These are phyloP conservation scores for Aelia acuminata DNA, from an alignment of 2,888 invertebrate species.

Conservation along the genomic window DNA sequence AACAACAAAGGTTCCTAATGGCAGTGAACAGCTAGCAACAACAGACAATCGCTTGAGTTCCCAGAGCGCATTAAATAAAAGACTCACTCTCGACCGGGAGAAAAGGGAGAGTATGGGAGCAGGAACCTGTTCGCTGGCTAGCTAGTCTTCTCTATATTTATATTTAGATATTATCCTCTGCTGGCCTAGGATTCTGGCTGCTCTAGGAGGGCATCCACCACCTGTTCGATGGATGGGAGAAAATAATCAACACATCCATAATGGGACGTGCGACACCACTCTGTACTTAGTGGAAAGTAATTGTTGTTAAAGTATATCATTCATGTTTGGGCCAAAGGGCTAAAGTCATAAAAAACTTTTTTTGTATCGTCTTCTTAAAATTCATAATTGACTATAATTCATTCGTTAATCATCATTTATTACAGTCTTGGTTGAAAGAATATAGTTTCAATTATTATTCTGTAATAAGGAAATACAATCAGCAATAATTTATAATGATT, in stretches of 20 bases:
- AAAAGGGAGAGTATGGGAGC: constrained; percentile 49
- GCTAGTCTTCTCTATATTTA: background rate
- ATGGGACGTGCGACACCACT: background rate
- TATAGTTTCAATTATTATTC: too few relatives aligned
- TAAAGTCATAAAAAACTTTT: too few relatives aligned
- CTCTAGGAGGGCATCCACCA: background rate
- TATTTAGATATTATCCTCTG: background rate
- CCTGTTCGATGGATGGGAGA: background rate
- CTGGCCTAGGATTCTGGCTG: background rate
- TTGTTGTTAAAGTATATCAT: too few relatives aligned
- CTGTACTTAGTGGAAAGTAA: background rate
- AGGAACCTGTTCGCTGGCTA: background rate
- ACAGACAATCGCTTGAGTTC: background rate
- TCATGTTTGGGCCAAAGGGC: too few relatives aligned
- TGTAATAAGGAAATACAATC: too few relatives aligned
- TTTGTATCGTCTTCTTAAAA: too few relatives aligned
- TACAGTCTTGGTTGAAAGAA: too few relatives aligned
- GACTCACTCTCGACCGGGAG: constrained; percentile 25
- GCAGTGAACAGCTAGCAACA: background rate
- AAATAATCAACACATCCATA: background rate
- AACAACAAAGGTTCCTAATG: background rate
- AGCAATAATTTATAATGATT: too few relatives aligned
- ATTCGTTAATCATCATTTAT: too few relatives aligned
- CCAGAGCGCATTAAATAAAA: constrained; percentile 32
- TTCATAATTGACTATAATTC: too few relatives aligned